Evolutionary conservation across 2,888 invertebrate genomes (phyloP).

Genomic region (Diarsia dahlii): DNA sequence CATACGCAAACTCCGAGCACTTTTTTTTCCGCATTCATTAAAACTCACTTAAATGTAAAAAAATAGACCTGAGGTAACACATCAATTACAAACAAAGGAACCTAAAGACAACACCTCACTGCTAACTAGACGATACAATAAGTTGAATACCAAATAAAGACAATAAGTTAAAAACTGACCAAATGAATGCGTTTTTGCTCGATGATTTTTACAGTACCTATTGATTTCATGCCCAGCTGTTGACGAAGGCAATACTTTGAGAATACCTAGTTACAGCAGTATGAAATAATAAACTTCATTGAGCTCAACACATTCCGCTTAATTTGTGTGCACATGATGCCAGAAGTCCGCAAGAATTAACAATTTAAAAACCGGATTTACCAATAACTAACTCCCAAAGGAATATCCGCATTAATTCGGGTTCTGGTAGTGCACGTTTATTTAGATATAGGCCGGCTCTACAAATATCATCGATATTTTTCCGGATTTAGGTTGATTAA

Average conservation of each 20-base stretch:
- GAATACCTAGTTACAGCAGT: not conserved
- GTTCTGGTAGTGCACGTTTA: not conserved
- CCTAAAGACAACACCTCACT: not conserved
- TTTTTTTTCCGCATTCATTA: not conserved
- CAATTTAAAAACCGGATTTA: not conserved
- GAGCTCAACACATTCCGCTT: not conserved
- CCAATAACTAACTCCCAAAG: conserved; percentile 2
- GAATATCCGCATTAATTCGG: conserved; percentile 10
- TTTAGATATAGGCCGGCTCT: not conserved
- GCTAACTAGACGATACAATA: not conserved
- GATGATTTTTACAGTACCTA: conserved; percentile 14
- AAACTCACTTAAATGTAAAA: not conserved
- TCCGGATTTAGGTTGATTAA: conserved; percentile 24
- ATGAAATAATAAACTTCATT: not conserved
- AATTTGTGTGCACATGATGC: not conserved
- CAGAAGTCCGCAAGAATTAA: not conserved
- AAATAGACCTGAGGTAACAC: not conserved
- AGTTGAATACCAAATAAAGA: not conserved
- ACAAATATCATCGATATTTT: conserved; percentile 21
- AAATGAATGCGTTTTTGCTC: conserved; percentile 30
- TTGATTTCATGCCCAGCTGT: conserved; percentile 14
- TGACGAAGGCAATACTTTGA: conserved; percentile 11
- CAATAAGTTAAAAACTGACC: not conserved
- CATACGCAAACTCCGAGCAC: not conserved
- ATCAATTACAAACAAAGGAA: not conserved